A percentile compares a stretch with the other conserved stretches of the same genome.
phyloP scores from a whole-genome alignment of 2,797 vertebrate genomes.

The Liasis olivaceus region DNA sequence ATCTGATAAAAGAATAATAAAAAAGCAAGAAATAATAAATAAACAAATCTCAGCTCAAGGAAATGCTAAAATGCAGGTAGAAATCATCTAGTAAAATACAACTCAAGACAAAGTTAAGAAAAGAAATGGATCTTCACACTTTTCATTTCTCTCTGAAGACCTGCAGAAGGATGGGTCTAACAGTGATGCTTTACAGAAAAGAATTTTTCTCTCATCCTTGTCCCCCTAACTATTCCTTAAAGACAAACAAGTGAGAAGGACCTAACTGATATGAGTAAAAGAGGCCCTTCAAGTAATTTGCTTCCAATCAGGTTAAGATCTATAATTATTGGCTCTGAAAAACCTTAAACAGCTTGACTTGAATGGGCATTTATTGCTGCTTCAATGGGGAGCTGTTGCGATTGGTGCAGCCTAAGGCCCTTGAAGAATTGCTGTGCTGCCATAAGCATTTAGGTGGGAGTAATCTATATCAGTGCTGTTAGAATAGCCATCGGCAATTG shows the following conservation, averaged over 20 bases:
- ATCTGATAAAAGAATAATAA: not conserved
- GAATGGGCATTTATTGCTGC: not conserved
- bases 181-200: not conserved
- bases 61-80: not conserved
- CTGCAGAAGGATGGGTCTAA: not conserved
- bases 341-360: not conserved
- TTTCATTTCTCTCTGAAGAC: not conserved
- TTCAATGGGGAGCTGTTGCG: not conserved
- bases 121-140: not conserved
- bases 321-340: not conserved
- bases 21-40: not conserved
- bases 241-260: not conserved
- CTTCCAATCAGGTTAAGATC: not conserved
- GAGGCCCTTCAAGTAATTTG: not conserved
- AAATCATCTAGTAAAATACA: not conserved
- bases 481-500: not conserved
- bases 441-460: not conserved
- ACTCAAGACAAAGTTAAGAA: not conserved
- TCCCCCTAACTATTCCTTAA: not conserved
- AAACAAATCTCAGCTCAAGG: not conserved
- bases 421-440: not conserved
- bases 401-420: not conserved
- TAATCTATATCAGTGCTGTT: not conserved
- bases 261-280: not conserved
- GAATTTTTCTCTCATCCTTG: no score